Evolutionary conservation across 1,140 invertebrate genomes (phyloP), one percentile per base, ranked within the genome.

Genomic region (Tetragnatha versicolor): DNA sequence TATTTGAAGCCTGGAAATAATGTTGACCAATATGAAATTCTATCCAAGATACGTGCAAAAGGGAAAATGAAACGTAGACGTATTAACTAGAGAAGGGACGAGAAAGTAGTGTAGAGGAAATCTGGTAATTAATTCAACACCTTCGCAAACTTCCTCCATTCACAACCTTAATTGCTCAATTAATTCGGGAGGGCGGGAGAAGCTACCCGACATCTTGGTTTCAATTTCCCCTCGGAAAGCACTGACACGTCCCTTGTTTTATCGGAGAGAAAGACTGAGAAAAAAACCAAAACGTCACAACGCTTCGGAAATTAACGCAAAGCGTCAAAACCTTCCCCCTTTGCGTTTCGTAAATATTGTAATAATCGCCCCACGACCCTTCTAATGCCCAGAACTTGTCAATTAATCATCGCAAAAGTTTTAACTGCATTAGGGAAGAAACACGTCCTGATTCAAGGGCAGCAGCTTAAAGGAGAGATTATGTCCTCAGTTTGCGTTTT

Each of bases 361-460:
- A 35, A 42, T 45, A 42, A 42, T 65, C 37, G 42, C 37, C 27
- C 42, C 39, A n/a, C 29, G 42, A 45, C 35, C 61, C 42, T 65
- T n/a, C n/a, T 58, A 33, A 58, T n/a, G 55, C 55, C 61, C n/a
- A 37, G 10, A 31, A 14, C 10, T 42, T 12, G 14, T 12, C 61
- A 42, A 65, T 65, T 65, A 42, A 65, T 42, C 35, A 65, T 65
- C 20, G 42, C 42, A 17, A 47, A n/a, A n/a, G n/a, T n/a, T n/a
- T n/a, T n/a, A n/a, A n/a, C n/a, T n/a, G n/a, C n/a, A n/a, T n/a
- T n/a, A n/a, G n/a, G n/a, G n/a, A n/a, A n/a, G n/a, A n/a, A n/a
- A n/a, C n/a, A n/a, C n/a, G n/a, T n/a, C n/a, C n/a, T n/a, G n/a
- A n/a, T n/a, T n/a, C n/a, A n/a, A n/a, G n/a, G n/a, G n/a, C n/a